A percentile compares a stretch with the other conserved stretches of the same genome.
Conservation (phyloP, 2,888 invertebrate species). For the Perizoma flavofasciatum region DNA sequence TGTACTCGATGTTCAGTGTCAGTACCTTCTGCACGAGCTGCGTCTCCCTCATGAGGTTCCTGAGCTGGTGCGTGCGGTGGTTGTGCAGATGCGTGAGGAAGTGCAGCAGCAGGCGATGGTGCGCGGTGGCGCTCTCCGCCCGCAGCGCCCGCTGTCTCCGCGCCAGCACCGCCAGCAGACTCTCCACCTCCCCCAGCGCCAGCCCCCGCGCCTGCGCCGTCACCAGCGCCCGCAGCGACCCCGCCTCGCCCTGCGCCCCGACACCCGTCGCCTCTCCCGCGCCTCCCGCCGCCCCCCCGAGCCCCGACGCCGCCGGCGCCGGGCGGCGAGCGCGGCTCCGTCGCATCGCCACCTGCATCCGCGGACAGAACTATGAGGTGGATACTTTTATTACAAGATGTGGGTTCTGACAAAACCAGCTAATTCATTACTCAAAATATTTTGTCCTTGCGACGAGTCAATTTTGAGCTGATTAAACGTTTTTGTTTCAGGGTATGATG, state of each 20-base stretch:
- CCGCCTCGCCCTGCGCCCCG: constrained; percentile 82
- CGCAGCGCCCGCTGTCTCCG: constrained; percentile 91
- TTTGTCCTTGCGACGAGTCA: too few relatives aligned
- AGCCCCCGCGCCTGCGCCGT: constrained; percentile 28
- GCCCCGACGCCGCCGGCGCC: constrained; percentile 28
- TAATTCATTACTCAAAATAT: too few relatives aligned
- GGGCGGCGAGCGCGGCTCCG: constrained; percentile 67
- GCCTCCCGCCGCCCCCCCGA: constrained; percentile 65
- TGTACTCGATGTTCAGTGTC: too few relatives aligned
- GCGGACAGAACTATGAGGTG: background rate
- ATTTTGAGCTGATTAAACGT: too few relatives aligned
- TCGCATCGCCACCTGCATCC: constrained; percentile 85
- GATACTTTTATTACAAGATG: too few relatives aligned
- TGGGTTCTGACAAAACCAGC: too few relatives aligned
- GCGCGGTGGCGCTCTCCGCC: constrained; percentile 91
- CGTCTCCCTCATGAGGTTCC: constrained; percentile 85
- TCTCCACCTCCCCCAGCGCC: constrained; percentile 84
- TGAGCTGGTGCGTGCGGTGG: constrained; percentile 86
- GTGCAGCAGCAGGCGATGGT: constrained; percentile 92
- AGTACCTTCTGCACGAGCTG: constrained; percentile 83
- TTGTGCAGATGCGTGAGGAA: constrained; percentile 91
- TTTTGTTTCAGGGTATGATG: too few relatives aligned
- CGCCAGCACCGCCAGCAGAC: constrained; percentile 90
- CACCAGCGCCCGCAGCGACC: constrained; percentile 74
- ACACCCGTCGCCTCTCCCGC: too few relatives aligned